phyloP scores from a whole-genome alignment of 1,140 invertebrate species.

The Ridgeia piscesae region DNA sequence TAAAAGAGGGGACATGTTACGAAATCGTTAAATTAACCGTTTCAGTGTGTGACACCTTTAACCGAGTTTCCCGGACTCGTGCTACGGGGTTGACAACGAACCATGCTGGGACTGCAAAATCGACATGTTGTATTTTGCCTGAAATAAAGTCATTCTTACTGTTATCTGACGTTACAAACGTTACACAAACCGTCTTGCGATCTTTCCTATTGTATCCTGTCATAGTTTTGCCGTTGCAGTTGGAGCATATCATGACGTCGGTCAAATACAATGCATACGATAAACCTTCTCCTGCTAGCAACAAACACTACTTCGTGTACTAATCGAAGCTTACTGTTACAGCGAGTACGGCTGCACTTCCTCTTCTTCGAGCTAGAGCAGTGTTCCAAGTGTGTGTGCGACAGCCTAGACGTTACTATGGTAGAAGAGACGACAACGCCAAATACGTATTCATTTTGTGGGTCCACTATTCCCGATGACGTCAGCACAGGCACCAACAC shows the following conservation, averaged over 20 bases:
- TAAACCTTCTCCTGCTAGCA: neutral
- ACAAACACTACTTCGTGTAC: neutral
- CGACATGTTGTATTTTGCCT: too few species aligned
- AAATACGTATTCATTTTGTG: neutral
- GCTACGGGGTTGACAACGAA: too few species aligned
- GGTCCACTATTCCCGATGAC: neutral
- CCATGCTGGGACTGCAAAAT: too few species aligned
- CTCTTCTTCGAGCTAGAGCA: neutral
- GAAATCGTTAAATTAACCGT: too few species aligned
- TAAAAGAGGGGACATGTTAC: too few species aligned
- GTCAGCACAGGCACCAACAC: neutral
- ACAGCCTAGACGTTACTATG: neutral
- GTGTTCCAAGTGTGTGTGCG: neutral
- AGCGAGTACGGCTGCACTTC: neutral
- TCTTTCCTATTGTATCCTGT: neutral
- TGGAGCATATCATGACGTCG: neutral
- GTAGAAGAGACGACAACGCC: neutral
- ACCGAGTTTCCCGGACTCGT: too few species aligned
- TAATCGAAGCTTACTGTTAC: neutral
- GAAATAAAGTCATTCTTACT: too few species aligned
- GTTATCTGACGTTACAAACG: too few species aligned
- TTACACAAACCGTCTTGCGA: neutral
- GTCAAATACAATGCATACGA: neutral
- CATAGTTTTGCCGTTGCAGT: neutral
- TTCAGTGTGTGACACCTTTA: too few species aligned